These are phyloP conservation scores for Andrena bicolor DNA, from an alignment of 2,888 invertebrate genomes.

Conservation along the genomic window DNA sequence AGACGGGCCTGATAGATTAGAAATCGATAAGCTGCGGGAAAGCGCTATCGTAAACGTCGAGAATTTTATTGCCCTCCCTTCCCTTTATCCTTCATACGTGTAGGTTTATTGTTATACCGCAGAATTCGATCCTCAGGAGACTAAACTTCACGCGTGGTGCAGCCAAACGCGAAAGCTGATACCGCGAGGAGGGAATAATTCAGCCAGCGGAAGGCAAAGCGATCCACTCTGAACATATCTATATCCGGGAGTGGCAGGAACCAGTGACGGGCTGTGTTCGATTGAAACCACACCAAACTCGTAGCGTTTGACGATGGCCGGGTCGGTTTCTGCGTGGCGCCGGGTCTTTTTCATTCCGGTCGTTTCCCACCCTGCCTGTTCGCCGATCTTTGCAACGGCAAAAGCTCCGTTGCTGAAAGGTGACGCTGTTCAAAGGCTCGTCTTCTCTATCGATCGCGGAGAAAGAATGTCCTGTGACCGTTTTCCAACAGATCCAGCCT, in stretches of 20 bases:
- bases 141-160: background rate
- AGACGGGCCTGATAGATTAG: conserved; percentile 21
- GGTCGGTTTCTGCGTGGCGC: background rate
- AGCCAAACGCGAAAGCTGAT: conserved; percentile 3
- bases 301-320: background rate
- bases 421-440: conserved; percentile 32
- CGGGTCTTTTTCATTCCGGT: background rate
- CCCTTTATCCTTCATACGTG: background rate
- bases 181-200: conserved; percentile 1
- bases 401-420: conserved; percentile 31
- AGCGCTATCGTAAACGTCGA: background rate
- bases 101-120: background rate
- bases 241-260: background rate
- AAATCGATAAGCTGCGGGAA: conserved; percentile 44
- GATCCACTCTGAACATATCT: conserved; percentile 2
- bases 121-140: too few relatives aligned
- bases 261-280: background rate
- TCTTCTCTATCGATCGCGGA: conserved; percentile 22
- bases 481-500: conserved; percentile 22
- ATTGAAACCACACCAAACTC: background rate
- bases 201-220: background rate
- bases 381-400: conserved; percentile 25
- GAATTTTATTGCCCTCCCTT: conserved; percentile 10
- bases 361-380: background rate
- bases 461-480: conserved; percentile 16